A percentile compares a stretch with the other conserved stretches of the same genome.
Evolutionary conservation across 1,140 invertebrate genomes (phyloP).

Genomic region (Danaus melanippus): DNA sequence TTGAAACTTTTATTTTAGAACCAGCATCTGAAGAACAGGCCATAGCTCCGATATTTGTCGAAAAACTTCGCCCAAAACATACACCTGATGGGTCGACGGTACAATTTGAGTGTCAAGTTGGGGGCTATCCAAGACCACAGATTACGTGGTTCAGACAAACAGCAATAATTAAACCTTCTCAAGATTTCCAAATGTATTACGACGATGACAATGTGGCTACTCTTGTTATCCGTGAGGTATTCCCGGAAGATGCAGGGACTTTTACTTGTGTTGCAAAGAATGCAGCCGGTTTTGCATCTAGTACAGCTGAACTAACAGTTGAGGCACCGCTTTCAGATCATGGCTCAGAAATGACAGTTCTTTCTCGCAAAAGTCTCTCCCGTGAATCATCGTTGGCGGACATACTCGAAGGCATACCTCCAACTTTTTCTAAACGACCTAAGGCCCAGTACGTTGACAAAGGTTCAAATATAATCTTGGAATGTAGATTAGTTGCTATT

Average conservation of each 20-base stretch:
- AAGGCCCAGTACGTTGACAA: constrained; percentile 88
- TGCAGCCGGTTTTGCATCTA: constrained; percentile 91
- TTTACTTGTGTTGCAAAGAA: constrained; percentile 98
- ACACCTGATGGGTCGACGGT: constrained; percentile 90
- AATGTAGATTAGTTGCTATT: constrained; percentile 89
- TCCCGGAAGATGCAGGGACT: constrained; percentile 96
- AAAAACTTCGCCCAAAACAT: constrained; percentile 87
- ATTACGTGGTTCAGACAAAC: constrained; percentile 97
- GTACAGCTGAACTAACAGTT: constrained; percentile 90
- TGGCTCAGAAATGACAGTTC: constrained; percentile 85
- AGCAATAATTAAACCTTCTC: constrained; percentile 90
- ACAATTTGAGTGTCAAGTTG: constrained; percentile 92
- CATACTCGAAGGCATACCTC: constrained; percentile 92
- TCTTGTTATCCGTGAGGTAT: constrained; percentile 94
- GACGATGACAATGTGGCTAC: constrained; percentile 94
- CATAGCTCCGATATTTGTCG: constrained; percentile 86
- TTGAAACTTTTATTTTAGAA: constrained; percentile 72
- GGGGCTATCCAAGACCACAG: constrained; percentile 89
- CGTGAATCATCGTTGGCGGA: constrained; percentile 92
- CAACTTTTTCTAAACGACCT: constrained; percentile 91
- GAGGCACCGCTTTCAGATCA: constrained; percentile 91
- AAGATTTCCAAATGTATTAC: constrained; percentile 94
- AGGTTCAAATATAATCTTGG: constrained; percentile 83
- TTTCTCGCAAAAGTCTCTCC: constrained; percentile 86
- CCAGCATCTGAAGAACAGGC: constrained; percentile 83